Base-by-base conservation (phyloP, 2,797 vertebrate genomes). In the Enteromius unitaeniatus region DNA sequence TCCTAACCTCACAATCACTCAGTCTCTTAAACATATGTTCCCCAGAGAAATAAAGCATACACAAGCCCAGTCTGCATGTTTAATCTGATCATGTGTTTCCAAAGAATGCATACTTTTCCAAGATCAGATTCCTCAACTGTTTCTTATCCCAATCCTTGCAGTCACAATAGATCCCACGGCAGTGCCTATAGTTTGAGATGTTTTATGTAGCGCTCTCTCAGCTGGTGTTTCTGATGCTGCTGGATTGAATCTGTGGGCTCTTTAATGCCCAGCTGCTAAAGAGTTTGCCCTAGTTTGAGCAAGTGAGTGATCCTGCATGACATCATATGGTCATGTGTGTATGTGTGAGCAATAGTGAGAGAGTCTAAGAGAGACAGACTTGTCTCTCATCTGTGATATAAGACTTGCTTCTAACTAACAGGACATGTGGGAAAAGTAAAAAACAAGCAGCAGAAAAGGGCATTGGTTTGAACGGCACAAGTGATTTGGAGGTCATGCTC, bases 1-100 rank as follows among this genome's bases (percentile, higher is more conserved):
- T 58, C 34, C 73, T 76, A 83, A 77, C 72, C 62, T 77, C 49
- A 69, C 37, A 77, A 77, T 60, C 81, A 34, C 49, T 69, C 62
- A 58, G 19, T 9, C 31, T 28, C 73, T 58, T 55, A 45, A 34
- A 69, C 62, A 55, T 77, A 45, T 45, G 37, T 68, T 55, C 49
- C 69, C 64, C 37, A 28, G 81, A 83, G 49, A 82, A 75, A 67
- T 53, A 37, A 26, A 42, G 31, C 81, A 77, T 23, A 55, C 21
- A 3, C 13, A 45, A 58, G 6, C 45, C 60, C 28, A 42, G 47
- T 68, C 49, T 76, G 10, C 47, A 58, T 40, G 47, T 68, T 83
- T 77, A 69, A 69, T 76, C 62, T 77, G 81, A 68, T 84, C 65
- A 1, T 40, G 74, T 72, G 53, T 84, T 70, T 28, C 9, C 37